Evolutionary conservation across 2,797 vertebrate species (phyloP), one percentile per base, ranked within the genome.

Genomic region (Myoxocephalus aenaeus): DNA sequence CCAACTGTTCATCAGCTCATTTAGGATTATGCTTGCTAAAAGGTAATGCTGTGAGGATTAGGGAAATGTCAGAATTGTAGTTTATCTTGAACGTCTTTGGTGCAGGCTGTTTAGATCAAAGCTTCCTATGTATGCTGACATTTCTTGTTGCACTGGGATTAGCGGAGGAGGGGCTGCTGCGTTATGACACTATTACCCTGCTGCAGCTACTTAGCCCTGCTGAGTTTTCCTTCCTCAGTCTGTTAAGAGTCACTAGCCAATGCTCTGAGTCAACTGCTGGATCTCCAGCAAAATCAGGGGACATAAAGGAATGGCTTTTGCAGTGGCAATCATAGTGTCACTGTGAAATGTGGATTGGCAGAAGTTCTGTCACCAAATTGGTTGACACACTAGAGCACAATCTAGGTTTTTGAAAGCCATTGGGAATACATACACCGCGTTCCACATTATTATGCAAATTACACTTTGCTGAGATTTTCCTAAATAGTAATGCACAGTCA

Each of bases 141-240:
- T n/a, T n/a, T n/a, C n/a, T n/a, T n/a, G n/a, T n/a, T n/a, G n/a
- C n/a, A n/a, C n/a, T n/a, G 42, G 80, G 84, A 86, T 88, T 85
- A 86, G 36, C 65, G 50, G 53, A 77, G 51, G 40, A 82, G 64
- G 54, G 62, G 42, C 38, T 64, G 79, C 65, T 73, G 32, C 5
- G 32, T 32, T 5, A 32, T 32, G 32, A 5, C 32, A 70, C 59
- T 81, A 69, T 40, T 8, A 61, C 56, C 50, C 61, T 50, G 64
- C 70, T 64, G 72, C 73, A 62, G 82, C 70, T 69, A 85, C 70
- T 82, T 87, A 85, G 76, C 81, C 78, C 70, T 77, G 78, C 86
- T 75, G 84, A 73, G 48, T 65, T 87, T 83, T 83, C 51, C 42
- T 54, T 63, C 66, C 54, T 67, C 71, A 11, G 66, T 50, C 59